Conservation (phyloP, 2,888 invertebrate species). For the Nematopogon swammerdamellus region DNA sequence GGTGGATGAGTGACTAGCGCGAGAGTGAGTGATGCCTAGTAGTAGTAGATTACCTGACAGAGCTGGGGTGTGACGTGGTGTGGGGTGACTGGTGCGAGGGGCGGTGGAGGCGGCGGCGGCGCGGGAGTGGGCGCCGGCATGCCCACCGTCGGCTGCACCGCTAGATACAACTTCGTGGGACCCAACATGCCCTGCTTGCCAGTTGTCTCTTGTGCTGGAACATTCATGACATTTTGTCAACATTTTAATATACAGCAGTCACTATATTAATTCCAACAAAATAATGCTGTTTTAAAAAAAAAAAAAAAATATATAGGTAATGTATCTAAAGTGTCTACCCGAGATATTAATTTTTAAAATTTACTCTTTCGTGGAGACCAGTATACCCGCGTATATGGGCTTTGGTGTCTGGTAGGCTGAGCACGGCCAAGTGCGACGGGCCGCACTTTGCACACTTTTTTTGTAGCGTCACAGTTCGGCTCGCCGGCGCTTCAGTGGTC, state of each 20-base stretch:
- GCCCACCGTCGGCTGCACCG: slow-evolving; percentile 69
- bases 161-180: slow-evolving; percentile 82
- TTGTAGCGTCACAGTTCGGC: too few relatives aligned
- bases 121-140: slow-evolving; percentile 33
- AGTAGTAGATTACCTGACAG: slow-evolving; percentile 48
- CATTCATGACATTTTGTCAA: slow-evolving; percentile 1
- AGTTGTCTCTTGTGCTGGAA: slow-evolving; percentile 78
- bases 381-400: too few relatives aligned
- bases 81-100: slow-evolving; percentile 34
- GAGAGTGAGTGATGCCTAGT: slow-evolving; percentile 20
- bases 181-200: slow-evolving; percentile 83
- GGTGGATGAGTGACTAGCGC: too few relatives aligned
- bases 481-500: too few relatives aligned
- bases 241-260: too few relatives aligned
- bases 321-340: too few relatives aligned
- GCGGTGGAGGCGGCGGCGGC: slow-evolving; percentile 19
- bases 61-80: not conserved
- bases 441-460: too few relatives aligned
- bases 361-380: too few relatives aligned
- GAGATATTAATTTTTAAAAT: too few relatives aligned
- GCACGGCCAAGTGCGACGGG: too few relatives aligned
- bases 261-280: slow-evolving; percentile 7
- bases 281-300: slow-evolving; percentile 2
- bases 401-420: too few relatives aligned
- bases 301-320: too few relatives aligned